Base-by-base conservation (phyloP, 2,888 invertebrate genomes). In the Galerucella pusilla region DNA sequence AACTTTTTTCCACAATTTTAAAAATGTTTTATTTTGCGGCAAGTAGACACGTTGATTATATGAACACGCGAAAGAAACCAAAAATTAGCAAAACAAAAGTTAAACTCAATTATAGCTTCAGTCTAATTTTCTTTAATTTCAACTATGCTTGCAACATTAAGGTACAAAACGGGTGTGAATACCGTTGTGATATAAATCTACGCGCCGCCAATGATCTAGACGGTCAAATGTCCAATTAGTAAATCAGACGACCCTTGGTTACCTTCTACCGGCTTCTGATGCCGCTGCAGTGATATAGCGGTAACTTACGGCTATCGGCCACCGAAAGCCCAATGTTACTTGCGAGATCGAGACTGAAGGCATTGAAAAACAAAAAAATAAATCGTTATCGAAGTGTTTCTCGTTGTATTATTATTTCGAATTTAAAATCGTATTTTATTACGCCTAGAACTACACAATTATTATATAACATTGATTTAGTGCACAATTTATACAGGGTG, bases 141-240 rank as follows among this genome's bases (percentile, higher is more conserved):
- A 42, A 42, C 7, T 42, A 42, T 42, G 7, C 35, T 42, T 9
- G 7, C 5, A 42, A 42, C 35, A 42, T 5, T 12, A 49, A 12
- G 14, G 14, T 49, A 46, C 5, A 46, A 12, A 49, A 49, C 14
- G 3, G 49, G 14, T 49, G 14, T 49, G 49, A 49, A 14, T 14
- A 14, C 1, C 12, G 4, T 49, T 2, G 3, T 49, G 49, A 49
- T 49, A 42, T 9, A 49, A 49, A 49, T 5, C 14, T 49, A 49
- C 49, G 16, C 54, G 54, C 64, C 75, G 72, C 68, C 61, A 52
- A 16, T 75, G 75, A 25, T n/a, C 79, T 81, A 82, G 83, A 83
- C 81, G 80, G 82, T 75, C 78, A 77, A 80, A 80, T 84, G 84
- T 84, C 84, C 84, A 84, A 85, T 85, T 85, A 85, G 85, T 85